Conservation (phyloP, 2,113 vertebrate genomes). For the Scomber colias region DNA sequence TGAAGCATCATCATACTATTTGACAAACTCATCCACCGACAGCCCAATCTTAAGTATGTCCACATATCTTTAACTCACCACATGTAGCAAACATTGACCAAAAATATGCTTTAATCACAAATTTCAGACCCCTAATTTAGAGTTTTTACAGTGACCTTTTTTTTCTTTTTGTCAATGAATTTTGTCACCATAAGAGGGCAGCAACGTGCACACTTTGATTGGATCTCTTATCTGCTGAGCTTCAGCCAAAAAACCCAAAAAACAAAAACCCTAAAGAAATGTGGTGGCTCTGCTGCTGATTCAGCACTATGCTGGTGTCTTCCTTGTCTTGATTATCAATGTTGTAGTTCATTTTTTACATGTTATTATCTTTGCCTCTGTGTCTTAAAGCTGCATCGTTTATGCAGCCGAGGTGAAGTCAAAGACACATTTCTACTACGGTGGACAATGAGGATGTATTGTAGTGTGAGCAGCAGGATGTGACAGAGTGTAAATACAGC, state of each 20-base stretch:
- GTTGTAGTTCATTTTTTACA: background rate
- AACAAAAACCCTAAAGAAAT: no score
- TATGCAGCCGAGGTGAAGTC: background rate
- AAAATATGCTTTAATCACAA: no score
- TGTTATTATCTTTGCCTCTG: background rate
- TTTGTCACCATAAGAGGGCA: slow-evolving; percentile 52
- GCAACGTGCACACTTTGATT: background rate
- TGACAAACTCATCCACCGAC: no score
- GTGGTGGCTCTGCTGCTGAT: background rate
- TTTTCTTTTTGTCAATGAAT: no score
- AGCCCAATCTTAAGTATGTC: no score
- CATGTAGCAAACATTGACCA: no score
- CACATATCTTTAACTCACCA: no score
- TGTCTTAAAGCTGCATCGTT: background rate
- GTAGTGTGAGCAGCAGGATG: background rate
- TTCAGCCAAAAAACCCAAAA: no score
- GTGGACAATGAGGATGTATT: background rate
- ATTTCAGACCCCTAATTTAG: no score
- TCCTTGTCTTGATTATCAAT: no score
- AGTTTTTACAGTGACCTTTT: no score
- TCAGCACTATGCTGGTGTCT: background rate
- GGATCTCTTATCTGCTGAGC: background rate
- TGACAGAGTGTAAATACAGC: background rate
- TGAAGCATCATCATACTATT: no score
- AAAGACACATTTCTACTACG: background rate